Evolutionary conservation across 2,113 vertebrate species (phyloP), one percentile per base, ranked within the genome.

Genomic region (Dasyornis broadbenti): DNA sequence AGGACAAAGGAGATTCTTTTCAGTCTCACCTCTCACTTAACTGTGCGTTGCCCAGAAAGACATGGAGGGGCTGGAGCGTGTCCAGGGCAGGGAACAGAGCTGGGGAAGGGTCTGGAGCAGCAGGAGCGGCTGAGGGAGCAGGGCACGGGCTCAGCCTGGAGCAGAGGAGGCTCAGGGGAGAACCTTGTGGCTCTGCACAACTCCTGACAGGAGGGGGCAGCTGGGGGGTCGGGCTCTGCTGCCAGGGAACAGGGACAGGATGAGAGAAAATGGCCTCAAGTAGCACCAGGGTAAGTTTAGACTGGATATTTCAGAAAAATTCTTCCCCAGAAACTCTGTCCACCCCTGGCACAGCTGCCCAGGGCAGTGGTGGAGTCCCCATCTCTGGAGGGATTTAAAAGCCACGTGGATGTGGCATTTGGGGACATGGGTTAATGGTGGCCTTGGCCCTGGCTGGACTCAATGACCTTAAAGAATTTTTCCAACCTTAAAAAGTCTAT

Each of bases 151-250:
- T 89, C 9, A 40, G 35, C 7, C 24, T 50, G 50, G 57, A 59
- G 54, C 1, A 84, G 6, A 54, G 69, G 33, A 40, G 22, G 37
- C 5, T 76, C 33, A 22, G 22, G 11, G 27, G 24, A 10, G 24
- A 10, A 9, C 15, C 22, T 17, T 47, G 1, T 64, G 1, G 3
- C 31, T 44, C 68, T 75, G 27, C 31, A 23, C 61, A 75, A 1
- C 9, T 47, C 21, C 39, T 14, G 57, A 10, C 30, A 81, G n/a
- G 50, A 60, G 28, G 56, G 3, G 30, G 30, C 28, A 68, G 19
- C 4, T 0, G 3, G 5, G 12, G 3, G 1, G 1, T 59, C 0
- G 0, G 24, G 31, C 40, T 85, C 9, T 71, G 54, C 33, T 22
- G 18, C 9, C 21, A 40, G 7, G 13, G 12, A 54, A 18, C 27